phyloP scores from a whole-genome alignment of 2,113 vertebrate species.

The Cryptoleucopteryx plumbea region DNA sequence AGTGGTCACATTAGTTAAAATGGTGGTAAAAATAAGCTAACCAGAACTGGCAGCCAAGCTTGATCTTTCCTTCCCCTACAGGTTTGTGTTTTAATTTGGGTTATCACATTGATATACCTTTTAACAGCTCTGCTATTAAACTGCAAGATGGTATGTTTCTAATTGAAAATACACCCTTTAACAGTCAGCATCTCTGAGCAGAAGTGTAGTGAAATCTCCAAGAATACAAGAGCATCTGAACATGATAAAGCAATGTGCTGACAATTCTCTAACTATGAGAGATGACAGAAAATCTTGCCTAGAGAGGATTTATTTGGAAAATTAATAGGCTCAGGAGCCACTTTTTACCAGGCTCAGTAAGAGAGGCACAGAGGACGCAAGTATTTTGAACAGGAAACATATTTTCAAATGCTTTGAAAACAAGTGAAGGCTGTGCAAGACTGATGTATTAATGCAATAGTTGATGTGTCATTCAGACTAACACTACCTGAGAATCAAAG shows the following conservation, averaged over 20 bases:
- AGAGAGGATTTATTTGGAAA: background rate
- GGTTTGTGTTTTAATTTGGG: background rate
- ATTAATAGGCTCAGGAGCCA: background rate
- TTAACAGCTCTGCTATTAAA: background rate
- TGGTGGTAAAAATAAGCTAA: background rate
- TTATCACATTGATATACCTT: background rate
- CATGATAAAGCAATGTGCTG: background rate
- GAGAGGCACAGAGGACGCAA: background rate
- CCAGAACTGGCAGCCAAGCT: background rate
- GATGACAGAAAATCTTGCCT: background rate
- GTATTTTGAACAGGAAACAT: background rate
- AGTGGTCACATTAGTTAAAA: background rate
- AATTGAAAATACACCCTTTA: background rate
- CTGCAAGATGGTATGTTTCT: background rate
- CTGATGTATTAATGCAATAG: background rate
- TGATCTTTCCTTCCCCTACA: background rate
- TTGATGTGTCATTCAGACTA: background rate
- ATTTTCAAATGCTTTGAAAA: background rate
- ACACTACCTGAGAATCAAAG: background rate
- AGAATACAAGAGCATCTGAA: background rate
- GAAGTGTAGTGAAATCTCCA: background rate
- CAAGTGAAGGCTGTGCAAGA: background rate
- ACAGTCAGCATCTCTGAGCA: background rate
- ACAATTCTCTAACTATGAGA: background rate
- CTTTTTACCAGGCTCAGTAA: background rate